Evolutionary conservation across 2,113 vertebrate genomes (phyloP).

Genomic region (Oryzias celebensis): DNA sequence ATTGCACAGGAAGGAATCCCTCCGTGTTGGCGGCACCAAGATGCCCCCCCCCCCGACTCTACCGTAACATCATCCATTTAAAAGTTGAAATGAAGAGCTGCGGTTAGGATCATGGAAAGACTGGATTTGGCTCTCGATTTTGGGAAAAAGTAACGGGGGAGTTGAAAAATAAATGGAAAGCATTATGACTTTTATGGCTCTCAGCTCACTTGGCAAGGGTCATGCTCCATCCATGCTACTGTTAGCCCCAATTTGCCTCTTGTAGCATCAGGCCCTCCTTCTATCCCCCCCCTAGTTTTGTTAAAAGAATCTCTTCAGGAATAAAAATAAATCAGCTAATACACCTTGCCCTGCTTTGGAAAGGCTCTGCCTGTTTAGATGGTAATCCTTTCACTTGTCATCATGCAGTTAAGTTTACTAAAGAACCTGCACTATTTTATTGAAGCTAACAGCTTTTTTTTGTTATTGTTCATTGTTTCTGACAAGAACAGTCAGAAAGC

Average conservation of each 20-base stretch:
- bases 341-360: neutral
- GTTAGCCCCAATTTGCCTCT: slow-evolving; percentile 41
- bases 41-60: slow-evolving; percentile 62
- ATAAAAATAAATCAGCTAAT: slow-evolving; percentile 11
- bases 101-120: slow-evolving; percentile 63
- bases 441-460: neutral
- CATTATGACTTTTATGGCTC: slow-evolving; percentile 64
- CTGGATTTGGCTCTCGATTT: slow-evolving; percentile 53
- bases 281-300: slow-evolving; percentile 28
- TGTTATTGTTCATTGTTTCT: slow-evolving; percentile 21
- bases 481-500: too few species aligned
- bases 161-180: slow-evolving; percentile 56
- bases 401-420: neutral
- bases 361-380: slow-evolving; percentile 1
- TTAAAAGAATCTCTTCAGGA: slow-evolving; percentile 21
- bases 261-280: slow-evolving; percentile 12
- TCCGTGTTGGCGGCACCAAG: slow-evolving; percentile 53
- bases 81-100: slow-evolving; percentile 59
- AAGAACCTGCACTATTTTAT: neutral
- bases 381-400: neutral
- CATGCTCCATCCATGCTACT: slow-evolving; percentile 40
- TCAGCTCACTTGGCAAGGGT: slow-evolving; percentile 54
- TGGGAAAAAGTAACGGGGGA: slow-evolving; percentile 59
- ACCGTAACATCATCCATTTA: slow-evolving; percentile 70
- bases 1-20: slow-evolving; percentile 73